phyloP scores from a whole-genome alignment of 2,888 invertebrate genomes.

The Parasteatoda lunata region DNA sequence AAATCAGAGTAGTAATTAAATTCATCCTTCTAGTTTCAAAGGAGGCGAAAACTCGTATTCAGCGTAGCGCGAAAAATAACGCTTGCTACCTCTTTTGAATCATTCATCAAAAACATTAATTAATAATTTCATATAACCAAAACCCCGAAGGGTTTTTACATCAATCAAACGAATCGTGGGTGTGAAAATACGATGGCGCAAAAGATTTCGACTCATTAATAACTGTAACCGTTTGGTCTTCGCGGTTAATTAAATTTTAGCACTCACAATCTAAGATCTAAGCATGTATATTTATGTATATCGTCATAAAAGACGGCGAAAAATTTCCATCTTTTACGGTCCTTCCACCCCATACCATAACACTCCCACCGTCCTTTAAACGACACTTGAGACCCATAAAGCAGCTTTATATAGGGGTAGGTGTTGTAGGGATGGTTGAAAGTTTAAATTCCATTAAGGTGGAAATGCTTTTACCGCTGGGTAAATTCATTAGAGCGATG shows the following conservation, averaged over 20 bases:
- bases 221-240: slow-evolving; percentile 59
- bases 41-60: neutral
- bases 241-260: slow-evolving; percentile 62
- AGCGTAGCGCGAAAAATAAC: neutral
- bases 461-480: slow-evolving; percentile 63
- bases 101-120: slow-evolving; percentile 25
- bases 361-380: slow-evolving; percentile 40
- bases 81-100: neutral
- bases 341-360: neutral
- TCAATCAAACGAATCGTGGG: slow-evolving; percentile 36
- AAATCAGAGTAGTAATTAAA: too few species aligned
- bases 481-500: slow-evolving; percentile 62
- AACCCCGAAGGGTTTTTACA: slow-evolving; percentile 44
- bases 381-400: slow-evolving; percentile 58
- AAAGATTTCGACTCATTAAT: slow-evolving; percentile 58
- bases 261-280: slow-evolving; percentile 1
- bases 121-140: slow-evolving; percentile 10
- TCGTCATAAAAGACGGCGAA: slow-evolving; percentile 57
- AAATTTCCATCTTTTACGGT: slow-evolving; percentile 29
- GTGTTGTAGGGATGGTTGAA: neutral
- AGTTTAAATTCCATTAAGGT: slow-evolving; percentile 67
- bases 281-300: slow-evolving; percentile 27
- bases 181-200: neutral
- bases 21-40: too few species aligned
- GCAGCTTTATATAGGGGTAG: slow-evolving; percentile 34